Percentiles rank a stretch among this genome's conserved stretches.
Conservation (phyloP, 1,140 invertebrate species). For the Drosophila simulans region DNA sequence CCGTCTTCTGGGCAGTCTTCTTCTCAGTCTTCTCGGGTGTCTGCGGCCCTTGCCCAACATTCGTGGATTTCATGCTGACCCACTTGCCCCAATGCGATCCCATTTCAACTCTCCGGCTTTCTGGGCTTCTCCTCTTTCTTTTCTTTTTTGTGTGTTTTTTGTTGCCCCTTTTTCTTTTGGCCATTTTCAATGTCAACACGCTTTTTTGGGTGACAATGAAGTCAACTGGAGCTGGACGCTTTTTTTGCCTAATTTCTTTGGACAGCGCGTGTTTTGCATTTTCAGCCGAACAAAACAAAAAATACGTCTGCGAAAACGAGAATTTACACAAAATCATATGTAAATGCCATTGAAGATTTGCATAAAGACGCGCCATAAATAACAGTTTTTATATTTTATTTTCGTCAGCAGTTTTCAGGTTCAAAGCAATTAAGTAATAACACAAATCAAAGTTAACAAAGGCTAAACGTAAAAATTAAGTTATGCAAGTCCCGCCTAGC, state of each 20-base stretch:
- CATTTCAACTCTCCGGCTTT: conserved; percentile 54
- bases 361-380: conserved; percentile 52
- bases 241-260: conserved; percentile 22
- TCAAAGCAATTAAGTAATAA: conserved; percentile 82
- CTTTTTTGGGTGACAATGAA: conserved; percentile 65
- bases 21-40: conserved; percentile 34
- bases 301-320: conserved; percentile 31
- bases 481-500: conserved; percentile 65
- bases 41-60: conserved; percentile 73
- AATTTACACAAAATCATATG: conserved; percentile 62
- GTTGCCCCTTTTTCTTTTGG: conserved; percentile 24
- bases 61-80: conserved; percentile 52
- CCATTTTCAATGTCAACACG: conserved; percentile 73
- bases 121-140: conserved; percentile 27
- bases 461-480: conserved; percentile 34
- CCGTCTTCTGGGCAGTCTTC: conserved; percentile 3
- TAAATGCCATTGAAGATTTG: conserved; percentile 46
- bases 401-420: conserved; percentile 64
- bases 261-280: conserved; percentile 64
- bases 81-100: conserved; percentile 77
- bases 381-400: conserved; percentile 37
- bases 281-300: conserved; percentile 27
- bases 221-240: conserved; percentile 46
- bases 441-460: conserved; percentile 72
- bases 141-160: conserved; percentile 5